Conservation (phyloP, 2,113 vertebrate species). For the Tympanuchus pallidicinctus region DNA sequence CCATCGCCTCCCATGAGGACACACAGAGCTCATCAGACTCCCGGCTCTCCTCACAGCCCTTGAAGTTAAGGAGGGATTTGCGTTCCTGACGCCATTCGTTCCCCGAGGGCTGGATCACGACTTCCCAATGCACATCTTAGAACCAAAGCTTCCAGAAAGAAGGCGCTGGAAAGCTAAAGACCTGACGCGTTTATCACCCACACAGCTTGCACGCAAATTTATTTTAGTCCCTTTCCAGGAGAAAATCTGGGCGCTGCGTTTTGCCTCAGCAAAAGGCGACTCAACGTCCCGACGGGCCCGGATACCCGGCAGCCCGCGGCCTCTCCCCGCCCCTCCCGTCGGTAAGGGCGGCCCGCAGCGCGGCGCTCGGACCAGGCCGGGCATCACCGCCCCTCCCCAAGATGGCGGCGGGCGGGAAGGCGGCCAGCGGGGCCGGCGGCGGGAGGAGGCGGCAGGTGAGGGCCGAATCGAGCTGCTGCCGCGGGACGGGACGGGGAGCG, state of each 20-base stretch:
- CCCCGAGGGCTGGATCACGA: neutral
- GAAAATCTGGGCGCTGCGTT: neutral
- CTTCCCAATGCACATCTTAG: rapidly evolving
- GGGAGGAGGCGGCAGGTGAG: neutral
- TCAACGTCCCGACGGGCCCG: neutral
- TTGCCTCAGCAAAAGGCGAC: too few relatives aligned
- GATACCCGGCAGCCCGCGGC: too few relatives aligned
- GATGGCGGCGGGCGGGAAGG: neutral
- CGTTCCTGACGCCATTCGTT: neutral
- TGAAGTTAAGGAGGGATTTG: slow-evolving; percentile 46
- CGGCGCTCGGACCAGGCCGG: neutral
- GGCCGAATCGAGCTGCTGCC: neutral
- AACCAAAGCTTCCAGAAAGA: neutral
- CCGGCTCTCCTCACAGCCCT: slow-evolving; percentile 2
- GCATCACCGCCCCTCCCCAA: neutral
- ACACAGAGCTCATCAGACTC: slow-evolving; percentile 18
- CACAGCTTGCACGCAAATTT: neutral
- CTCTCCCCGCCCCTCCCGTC: too few relatives aligned
- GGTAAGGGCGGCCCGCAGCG: too few relatives aligned
- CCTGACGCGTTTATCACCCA: neutral
- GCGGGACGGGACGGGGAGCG: too few relatives aligned
- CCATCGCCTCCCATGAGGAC: neutral
- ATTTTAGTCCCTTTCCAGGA: neutral
- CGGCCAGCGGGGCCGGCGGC: neutral
- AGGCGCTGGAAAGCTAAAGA: neutral